A percentile compares a stretch with the other conserved stretches of the same genome.
phyloP scores from a whole-genome alignment of 2,888 invertebrate species.

The Yponomeuta plumbellus region DNA sequence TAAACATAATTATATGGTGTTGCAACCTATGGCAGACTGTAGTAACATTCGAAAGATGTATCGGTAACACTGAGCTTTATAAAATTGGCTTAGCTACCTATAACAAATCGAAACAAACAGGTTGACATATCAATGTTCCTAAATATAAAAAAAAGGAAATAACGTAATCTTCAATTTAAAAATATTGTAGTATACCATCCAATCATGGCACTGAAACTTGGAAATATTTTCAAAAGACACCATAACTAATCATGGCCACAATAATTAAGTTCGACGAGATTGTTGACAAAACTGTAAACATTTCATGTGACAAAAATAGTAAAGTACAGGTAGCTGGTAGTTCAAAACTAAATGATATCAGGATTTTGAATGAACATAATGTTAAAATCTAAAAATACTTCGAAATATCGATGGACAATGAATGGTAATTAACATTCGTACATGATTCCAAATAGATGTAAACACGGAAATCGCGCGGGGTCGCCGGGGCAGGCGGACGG shows the following conservation, averaged over 20 bases:
- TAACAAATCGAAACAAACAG: constrained; percentile 15
- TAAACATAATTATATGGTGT: not conserved
- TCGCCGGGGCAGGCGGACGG: constrained; percentile 7
- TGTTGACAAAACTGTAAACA: not conserved
- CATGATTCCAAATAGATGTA: constrained; percentile 9
- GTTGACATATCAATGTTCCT: not conserved
- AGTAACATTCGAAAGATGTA: not conserved
- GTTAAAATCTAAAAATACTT: constrained; percentile 56
- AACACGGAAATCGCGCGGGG: not conserved
- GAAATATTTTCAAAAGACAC: too few species aligned
- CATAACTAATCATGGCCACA: constrained; percentile 20
- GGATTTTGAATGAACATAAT: constrained; percentile 54
- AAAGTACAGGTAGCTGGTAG: constrained; percentile 52
- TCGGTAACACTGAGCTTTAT: constrained; percentile 1
- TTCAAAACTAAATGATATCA: constrained; percentile 37
- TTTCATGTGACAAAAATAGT: not conserved
- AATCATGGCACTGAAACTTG: too few species aligned
- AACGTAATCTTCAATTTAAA: too few species aligned
- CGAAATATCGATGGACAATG: constrained; percentile 38
- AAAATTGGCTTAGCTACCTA: not conserved
- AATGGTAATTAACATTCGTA: constrained; percentile 30
- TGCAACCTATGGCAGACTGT: constrained; percentile 1
- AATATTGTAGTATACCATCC: too few species aligned
- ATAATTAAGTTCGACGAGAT: not conserved
- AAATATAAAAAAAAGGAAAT: too few species aligned